Conservation (phyloP, 2,888 invertebrate species). For the Flabesymbios commensalis region DNA sequence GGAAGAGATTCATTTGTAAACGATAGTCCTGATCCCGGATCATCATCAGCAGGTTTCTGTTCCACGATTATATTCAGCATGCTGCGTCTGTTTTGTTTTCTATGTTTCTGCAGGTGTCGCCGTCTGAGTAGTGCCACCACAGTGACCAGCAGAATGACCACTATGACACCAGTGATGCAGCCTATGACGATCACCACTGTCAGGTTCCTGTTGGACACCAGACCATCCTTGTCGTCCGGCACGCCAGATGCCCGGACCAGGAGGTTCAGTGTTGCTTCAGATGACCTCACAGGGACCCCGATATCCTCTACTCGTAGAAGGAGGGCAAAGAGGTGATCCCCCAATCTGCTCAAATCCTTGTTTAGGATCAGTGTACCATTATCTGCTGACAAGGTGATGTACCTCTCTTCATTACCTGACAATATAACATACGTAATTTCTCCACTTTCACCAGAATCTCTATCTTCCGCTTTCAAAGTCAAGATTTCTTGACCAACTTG, state of each 20-base stretch:
- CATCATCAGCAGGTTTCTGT: too few species aligned
- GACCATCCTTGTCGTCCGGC: neutral
- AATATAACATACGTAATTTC: slow-evolving; percentile 8
- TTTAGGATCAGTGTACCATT: slow-evolving; percentile 7
- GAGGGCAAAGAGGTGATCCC: slow-evolving; percentile 6
- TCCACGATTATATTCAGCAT: too few species aligned
- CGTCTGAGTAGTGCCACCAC: slow-evolving; percentile 13
- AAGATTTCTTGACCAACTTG: neutral
- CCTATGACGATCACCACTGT: slow-evolving; percentile 26
- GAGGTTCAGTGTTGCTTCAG: slow-evolving; percentile 19
- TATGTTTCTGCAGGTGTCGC: slow-evolving; percentile 4
- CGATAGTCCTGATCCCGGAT: too few species aligned
- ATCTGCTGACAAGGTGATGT: slow-evolving; percentile 14
- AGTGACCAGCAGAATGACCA: slow-evolving; percentile 22
- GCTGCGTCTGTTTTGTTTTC: too few species aligned
- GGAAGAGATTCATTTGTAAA: too few species aligned
- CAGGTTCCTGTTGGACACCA: slow-evolving; percentile 16
- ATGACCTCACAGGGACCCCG: slow-evolving; percentile 11
- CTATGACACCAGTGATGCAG: slow-evolving; percentile 16
- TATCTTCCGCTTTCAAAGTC: slow-evolving; percentile 1
- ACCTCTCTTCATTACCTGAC: slow-evolving; percentile 13
- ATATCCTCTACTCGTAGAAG: slow-evolving; percentile 15
- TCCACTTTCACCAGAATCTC: slow-evolving; percentile 8
- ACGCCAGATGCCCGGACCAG: slow-evolving; percentile 20
- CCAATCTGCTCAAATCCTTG: neutral